These are phyloP conservation scores for Pygoscelis antarcticus DNA, from an alignment of 2,113 vertebrate species.

Conservation along the genomic window DNA sequence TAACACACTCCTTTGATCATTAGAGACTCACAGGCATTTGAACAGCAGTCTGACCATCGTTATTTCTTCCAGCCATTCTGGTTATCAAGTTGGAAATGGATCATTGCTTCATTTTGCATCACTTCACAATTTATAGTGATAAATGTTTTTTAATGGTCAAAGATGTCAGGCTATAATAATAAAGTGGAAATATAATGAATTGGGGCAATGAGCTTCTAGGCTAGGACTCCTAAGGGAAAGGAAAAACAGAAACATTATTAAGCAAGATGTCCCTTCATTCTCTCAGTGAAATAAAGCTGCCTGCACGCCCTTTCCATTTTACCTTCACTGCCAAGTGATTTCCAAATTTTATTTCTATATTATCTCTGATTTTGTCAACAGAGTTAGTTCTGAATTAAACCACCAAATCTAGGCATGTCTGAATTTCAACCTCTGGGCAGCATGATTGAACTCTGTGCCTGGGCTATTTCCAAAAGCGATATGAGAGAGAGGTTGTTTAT, in stretches of 20 bases:
- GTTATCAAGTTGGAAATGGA: not conserved
- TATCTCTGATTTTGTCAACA: not conserved
- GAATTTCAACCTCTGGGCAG: not conserved
- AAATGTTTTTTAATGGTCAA: not conserved
- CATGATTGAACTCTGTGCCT: not conserved
- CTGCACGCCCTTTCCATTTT: not conserved
- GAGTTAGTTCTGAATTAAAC: not conserved
- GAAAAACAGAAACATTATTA: not conserved
- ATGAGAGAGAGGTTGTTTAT: not conserved
- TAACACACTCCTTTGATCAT: not conserved
- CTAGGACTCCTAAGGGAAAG: not conserved
- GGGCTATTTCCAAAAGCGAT: not conserved
- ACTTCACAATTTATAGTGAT: not conserved
- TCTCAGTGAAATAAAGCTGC: not conserved
- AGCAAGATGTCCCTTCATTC: not conserved
- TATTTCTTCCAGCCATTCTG: not conserved
- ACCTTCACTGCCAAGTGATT: not conserved
- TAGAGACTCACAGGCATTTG: not conserved
- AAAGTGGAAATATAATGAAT: not conserved
- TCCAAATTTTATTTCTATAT: not conserved
- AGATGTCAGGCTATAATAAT: not conserved
- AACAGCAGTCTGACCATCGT: not conserved
- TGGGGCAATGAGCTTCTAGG: not conserved
- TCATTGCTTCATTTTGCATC: slow-evolving; percentile 1
- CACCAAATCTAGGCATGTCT: not conserved